Evolutionary conservation across 2,113 vertebrate species (phyloP).

Genomic region (Anguilla japonica): DNA sequence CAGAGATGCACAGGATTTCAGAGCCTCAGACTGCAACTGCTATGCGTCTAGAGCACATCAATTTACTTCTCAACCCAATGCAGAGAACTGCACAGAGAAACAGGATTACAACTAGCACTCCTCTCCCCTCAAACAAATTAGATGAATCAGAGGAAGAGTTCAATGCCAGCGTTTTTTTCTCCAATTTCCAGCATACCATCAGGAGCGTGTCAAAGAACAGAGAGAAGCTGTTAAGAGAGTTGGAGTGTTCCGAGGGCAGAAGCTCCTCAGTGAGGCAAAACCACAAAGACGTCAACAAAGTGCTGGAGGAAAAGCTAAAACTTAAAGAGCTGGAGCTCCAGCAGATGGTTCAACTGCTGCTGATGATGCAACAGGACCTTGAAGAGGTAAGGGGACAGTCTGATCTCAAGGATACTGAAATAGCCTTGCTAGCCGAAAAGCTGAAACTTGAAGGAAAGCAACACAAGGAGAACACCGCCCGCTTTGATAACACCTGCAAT

Average conservation of each 20-base stretch:
- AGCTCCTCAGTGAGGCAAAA: not conserved
- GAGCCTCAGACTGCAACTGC: not conserved
- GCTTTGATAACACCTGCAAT: conserved; percentile 24
- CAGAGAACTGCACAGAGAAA: not conserved
- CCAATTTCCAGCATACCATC: not conserved
- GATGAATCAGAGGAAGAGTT: not conserved
- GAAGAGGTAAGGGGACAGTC: conserved; percentile 13
- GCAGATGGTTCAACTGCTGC: conserved; percentile 23
- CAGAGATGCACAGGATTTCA: not conserved
- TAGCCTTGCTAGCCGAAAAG: conserved; percentile 24
- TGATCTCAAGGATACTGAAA: conserved; percentile 28
- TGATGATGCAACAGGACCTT: conserved; percentile 31
- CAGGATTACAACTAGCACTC: not conserved
- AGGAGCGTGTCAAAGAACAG: not conserved
- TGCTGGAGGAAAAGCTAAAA: conserved; percentile 30
- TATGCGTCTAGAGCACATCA: not conserved
- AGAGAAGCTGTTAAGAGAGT: not conserved
- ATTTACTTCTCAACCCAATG: not conserved
- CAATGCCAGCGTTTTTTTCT: not conserved
- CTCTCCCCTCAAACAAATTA: not conserved
- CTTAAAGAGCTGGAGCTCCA: conserved; percentile 39
- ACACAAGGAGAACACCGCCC: conserved; percentile 16
- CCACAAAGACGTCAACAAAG: conserved; percentile 21
- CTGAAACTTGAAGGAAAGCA: conserved; percentile 32
- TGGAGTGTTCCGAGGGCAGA: not conserved